Evolutionary conservation across 2,113 vertebrate genomes (phyloP).

Genomic region (Trichomycterus rosablanca): DNA sequence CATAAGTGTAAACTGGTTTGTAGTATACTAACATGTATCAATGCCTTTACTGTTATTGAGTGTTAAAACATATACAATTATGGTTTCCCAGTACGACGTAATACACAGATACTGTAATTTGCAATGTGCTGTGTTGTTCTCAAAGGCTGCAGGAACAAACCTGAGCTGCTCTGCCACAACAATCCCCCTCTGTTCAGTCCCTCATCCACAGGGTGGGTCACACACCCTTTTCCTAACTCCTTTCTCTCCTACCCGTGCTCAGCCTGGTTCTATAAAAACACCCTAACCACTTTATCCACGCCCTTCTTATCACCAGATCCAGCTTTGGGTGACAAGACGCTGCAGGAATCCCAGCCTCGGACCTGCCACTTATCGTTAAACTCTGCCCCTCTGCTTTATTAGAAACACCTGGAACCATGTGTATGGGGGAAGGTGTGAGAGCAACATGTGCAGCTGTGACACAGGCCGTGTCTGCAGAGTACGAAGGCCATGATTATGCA

Average conservation of each 20-base stretch:
- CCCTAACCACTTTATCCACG: constrained; percentile 47
- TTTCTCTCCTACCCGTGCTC: constrained; percentile 43
- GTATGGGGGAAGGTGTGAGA: background rate
- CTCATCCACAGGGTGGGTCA: constrained; percentile 60
- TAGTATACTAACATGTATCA: too few relatives aligned
- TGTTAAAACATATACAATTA: too few relatives aligned
- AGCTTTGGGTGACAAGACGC: constrained; percentile 50
- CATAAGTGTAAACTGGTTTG: too few relatives aligned
- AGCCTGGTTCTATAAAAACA: constrained; percentile 66
- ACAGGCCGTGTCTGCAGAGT: too few relatives aligned
- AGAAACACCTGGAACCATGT: constrained; percentile 58
- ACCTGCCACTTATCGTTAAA: constrained; percentile 65
- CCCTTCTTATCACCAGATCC: constrained; percentile 38
- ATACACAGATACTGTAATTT: constrained; percentile 39
- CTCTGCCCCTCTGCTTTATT: constrained; percentile 57
- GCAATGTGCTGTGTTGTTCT: constrained; percentile 12
- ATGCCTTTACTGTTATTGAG: too few relatives aligned
- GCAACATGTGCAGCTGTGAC: constrained; percentile 1
- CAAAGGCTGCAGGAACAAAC: constrained; percentile 43
- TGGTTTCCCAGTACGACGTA: too few relatives aligned
- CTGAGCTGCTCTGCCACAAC: constrained; percentile 51
- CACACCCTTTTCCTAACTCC: constrained; percentile 8
- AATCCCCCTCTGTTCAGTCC: constrained; percentile 62
- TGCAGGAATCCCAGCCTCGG: constrained; percentile 57
- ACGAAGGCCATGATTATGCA: too few relatives aligned